Base-by-base conservation (phyloP, 2,888 invertebrate species). In the Machimus atricapillus region DNA sequence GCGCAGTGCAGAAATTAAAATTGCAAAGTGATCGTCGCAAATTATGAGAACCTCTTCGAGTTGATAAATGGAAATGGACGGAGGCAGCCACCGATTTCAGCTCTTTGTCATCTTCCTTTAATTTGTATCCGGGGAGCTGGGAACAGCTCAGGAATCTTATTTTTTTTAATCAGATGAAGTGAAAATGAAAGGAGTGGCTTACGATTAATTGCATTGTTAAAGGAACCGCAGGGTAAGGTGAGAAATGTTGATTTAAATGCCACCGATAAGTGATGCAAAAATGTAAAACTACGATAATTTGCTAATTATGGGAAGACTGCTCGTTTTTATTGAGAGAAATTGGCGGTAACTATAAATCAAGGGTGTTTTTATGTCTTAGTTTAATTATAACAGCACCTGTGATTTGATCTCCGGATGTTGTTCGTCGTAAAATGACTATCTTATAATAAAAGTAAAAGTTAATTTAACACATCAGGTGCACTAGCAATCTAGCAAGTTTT, bases 11-110 rank as follows among this genome's bases (percentile, higher is more conserved):
- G 58, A 82, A 82, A 82, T 82, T 82, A 82, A 82, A 82, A 82
- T 82, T 82, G 82, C 82, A 82, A 82, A 82, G 66, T 82, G 66
- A 82, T 82, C 56, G 66, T 66, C 82, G 58, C 23, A 58, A 82
- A 82, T 82, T 66, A 82, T 82, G 82, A 66, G 82, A 82, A 37
- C 37, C 37, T 19, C 37, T 46, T 58, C 40, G 58, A 1, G 6
- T 37, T 37, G 82, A 82, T 82, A 82, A 82, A 82, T 82, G 66
- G n/a, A 82, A 23, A 52, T 46, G 27, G 79, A 52, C 82, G 19
- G 58, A 27, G 66, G 66, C 52, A 81, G 9, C 16, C 56, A n/a
- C n/a, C 31, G 81, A 81, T 56, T 56, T 81, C 16, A 56, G 14
- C 40, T 58, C 19, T 37, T 82, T 66, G 40, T 66, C 82, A 82